These are phyloP conservation scores for Drosophila asahinai DNA, from an alignment of 1,140 invertebrate species.

Conservation along the genomic window DNA sequence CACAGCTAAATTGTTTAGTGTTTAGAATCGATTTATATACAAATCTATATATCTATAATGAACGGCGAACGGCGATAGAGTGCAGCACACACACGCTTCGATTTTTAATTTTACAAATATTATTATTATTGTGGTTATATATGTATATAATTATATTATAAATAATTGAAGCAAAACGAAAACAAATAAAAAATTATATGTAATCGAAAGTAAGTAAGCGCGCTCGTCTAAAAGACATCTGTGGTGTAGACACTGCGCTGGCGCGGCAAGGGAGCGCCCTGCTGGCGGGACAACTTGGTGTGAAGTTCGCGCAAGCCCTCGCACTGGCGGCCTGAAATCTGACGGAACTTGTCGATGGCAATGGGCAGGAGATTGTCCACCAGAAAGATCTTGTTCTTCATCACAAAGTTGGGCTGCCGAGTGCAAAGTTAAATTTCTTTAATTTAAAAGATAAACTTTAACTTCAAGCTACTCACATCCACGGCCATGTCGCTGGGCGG, in stretches of 20 bases:
- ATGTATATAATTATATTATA: conserved; percentile 85
- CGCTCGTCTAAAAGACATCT: conserved; percentile 69
- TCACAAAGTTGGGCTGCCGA: conserved; percentile 76
- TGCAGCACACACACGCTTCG: conserved; percentile 83
- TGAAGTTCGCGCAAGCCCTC: conserved; percentile 62
- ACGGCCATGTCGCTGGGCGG: conserved; percentile 73
- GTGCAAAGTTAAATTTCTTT: too few species aligned
- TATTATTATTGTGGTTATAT: conserved; percentile 84
- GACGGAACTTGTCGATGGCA: conserved; percentile 76
- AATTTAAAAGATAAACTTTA: neutral
- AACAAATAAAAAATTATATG: conserved; percentile 82
- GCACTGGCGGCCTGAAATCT: conserved; percentile 70
- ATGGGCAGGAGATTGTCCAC: conserved; percentile 78
- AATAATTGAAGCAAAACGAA: conserved; percentile 84
- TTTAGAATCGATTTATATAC: conserved; percentile 72
- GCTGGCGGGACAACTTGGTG: conserved; percentile 68
- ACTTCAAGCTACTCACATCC: conserved; percentile 64
- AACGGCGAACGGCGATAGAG: conserved; percentile 70
- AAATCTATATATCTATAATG: conserved; percentile 63
- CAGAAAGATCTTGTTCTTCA: conserved; percentile 81
- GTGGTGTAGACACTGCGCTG: conserved; percentile 83
- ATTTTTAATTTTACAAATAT: conserved; percentile 84
- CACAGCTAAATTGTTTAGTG: conserved; percentile 76
- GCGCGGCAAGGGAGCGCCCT: conserved; percentile 76
- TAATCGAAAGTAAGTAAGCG: conserved; percentile 68